Evolutionary conservation across 1,140 invertebrate genomes (phyloP).

Genomic region (Spodoptera litura): DNA sequence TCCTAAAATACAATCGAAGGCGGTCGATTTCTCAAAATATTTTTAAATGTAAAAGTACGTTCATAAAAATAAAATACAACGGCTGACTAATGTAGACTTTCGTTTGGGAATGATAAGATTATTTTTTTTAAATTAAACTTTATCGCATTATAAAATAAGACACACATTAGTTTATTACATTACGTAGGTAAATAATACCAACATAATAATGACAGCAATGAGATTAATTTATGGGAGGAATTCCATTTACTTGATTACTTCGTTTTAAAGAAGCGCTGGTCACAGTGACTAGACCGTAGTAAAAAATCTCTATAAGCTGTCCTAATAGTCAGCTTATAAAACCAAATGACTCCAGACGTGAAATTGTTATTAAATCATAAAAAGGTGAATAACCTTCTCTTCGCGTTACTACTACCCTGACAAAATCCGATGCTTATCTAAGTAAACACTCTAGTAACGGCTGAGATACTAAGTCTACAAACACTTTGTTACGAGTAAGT

Average conservation of each 20-base stretch:
- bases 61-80: too few species aligned
- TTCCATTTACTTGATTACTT: not conserved
- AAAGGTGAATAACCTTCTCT: constrained; percentile 50
- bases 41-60: too few species aligned
- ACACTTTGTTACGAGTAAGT: not conserved
- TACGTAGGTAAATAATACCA: not conserved
- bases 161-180: too few species aligned
- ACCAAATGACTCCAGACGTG: not conserved
- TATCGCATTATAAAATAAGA: too few species aligned
- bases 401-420: constrained; percentile 19
- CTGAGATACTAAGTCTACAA: not conserved
- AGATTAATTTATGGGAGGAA: constrained; percentile 9
- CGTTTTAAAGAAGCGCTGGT: not conserved
- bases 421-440: constrained; percentile 20
- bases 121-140: too few species aligned
- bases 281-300: not conserved
- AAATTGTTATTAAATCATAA: constrained; percentile 41
- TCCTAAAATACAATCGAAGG: too few species aligned
- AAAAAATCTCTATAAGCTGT: not conserved
- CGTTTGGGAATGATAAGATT: too few species aligned
- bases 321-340: constrained; percentile 13
- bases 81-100: too few species aligned
- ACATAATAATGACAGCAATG: constrained; percentile 1
- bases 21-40: too few species aligned
- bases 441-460: constrained; percentile 20